Evolutionary conservation across 2,113 vertebrate species (phyloP), one percentile per base, ranked within the genome.

Genomic region (Sciurus niger): DNA sequence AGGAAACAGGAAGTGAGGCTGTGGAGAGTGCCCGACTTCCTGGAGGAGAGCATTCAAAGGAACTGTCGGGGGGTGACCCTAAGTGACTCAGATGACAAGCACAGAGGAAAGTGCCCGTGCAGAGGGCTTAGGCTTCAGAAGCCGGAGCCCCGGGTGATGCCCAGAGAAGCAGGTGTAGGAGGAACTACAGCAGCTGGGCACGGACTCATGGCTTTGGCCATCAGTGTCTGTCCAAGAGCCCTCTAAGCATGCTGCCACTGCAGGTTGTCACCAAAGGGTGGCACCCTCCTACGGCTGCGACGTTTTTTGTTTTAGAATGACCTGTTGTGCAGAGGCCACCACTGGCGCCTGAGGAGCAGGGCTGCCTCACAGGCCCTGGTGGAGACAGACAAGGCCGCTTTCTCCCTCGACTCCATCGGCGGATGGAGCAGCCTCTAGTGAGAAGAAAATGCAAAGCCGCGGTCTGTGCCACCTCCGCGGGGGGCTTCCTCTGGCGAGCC

Each of bases 101-200:
- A 51, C 17, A 65, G 48, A 63, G 34, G 80, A 43, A 70, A 78
- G 60, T 22, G 13, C 17, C 28, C 7, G 0, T 11, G 34, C 34
- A 1, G 1, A 10, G 24, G 95, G 28, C 28, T 40, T 46, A 48
- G 84, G 37, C 34, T 53, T 40, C 53, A 30, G 73, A 90, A 43
- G 67, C 3, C 9, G 8, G 72, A n/a, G 68, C 34, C 24, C 18
- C 7, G 70, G 60, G 22, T 4, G 10, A 2, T 0, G 0, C 18
- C 22, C 84, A 37, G 24, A 55, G 63, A 72, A 70, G 37, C 1
- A 43, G 12, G 65, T 68, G n/a, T 2, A 40, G 13, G 79, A 37
- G n/a, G 22, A 48, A 8, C 0, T 20, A 51, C 1, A 37, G 46
- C 22, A 34, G 28, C 68, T 32, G 74, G 25, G 28, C 40, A 2